Base-by-base conservation (phyloP, 2,888 invertebrate species). In the Notodonta ziczac region DNA sequence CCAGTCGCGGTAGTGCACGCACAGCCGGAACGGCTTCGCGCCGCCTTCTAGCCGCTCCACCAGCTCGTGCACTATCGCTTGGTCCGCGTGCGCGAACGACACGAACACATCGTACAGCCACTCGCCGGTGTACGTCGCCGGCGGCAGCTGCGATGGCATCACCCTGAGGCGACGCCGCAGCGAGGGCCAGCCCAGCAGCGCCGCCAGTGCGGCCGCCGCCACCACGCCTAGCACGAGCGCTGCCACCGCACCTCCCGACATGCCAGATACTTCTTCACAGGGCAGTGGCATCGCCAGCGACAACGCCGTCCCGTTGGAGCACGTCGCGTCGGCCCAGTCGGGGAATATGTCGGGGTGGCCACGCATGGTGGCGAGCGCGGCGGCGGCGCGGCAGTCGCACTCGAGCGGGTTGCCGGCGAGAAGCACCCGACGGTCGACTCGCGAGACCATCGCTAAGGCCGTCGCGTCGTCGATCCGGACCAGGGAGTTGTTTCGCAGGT, bases 1-100 rank as follows among this genome's bases (percentile, higher is more conserved):
- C 96, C 96, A 97, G 82, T 97, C 96, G 2, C 97, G 94, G 57
- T 94, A 94, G 80, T 97, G 97, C 12, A 97, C 85, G 80, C 97
- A 97, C 6, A 97, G 85, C 77, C 74, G 76, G 48, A 64, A 68
- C 57, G 64, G 59, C 44, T 91, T 90, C 0, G 94, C 95, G 54
- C 59, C 69, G 59, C 89, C 50, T 66, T 97, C 97, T 57, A 97
- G 87, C 39, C 94, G 94, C 0, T 95, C 94, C 57, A 96, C 93
- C 61, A 97, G 83, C 65, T 95, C 94, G 0, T 94, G 87, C 4
- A 97, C 95, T 78, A 97, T 96, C 13, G 95, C 94, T 75, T 96
- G 95, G 80, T 97, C 97, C 81, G 95, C 94, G 79, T 97, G 96
- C 4, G 97, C 96, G 80, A 95, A 97, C 74, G 97, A 97, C 66